Evolutionary conservation across 2,113 vertebrate genomes (phyloP).

Genomic region (Xiphophorus couchianus): DNA sequence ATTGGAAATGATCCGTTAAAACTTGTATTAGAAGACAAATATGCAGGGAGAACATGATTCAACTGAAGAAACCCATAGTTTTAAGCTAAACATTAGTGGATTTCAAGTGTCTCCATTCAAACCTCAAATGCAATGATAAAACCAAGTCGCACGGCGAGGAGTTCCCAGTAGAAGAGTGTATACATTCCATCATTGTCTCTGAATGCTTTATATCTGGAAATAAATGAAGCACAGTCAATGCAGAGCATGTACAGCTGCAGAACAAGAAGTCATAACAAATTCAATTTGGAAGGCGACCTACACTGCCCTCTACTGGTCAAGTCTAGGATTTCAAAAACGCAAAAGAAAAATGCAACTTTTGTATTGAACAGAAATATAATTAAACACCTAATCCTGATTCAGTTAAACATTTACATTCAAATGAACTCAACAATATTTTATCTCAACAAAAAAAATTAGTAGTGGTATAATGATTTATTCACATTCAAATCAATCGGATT

Average conservation of each 20-base stretch:
- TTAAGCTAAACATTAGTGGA: background rate
- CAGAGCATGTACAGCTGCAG: background rate
- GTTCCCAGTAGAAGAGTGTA: conserved; percentile 83
- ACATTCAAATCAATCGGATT: background rate
- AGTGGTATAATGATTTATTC: background rate
- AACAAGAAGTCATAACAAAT: too few species aligned
- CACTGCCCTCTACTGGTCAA: conserved; percentile 42
- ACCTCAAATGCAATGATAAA: conserved; percentile 86
- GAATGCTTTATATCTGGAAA: conserved; percentile 80
- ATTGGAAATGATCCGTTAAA: too few species aligned
- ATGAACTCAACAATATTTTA: too few species aligned
- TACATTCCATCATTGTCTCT: conserved; percentile 76
- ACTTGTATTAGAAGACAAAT: background rate
- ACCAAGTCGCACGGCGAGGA: conserved; percentile 80
- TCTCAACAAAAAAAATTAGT: background rate
- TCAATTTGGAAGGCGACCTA: conserved; percentile 11
- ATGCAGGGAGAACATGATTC: background rate
- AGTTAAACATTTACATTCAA: too few species aligned
- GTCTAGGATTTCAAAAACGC: background rate
- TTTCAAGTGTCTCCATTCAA: conserved; percentile 12
- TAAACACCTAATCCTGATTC: too few species aligned
- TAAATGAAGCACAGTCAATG: background rate
- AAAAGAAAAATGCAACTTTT: background rate
- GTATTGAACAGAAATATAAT: background rate
- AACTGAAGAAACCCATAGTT: background rate